Percentiles rank a stretch among this genome's conserved stretches.
Conservation (phyloP, 2,113 vertebrate species). For the Salvelinus alpinus region DNA sequence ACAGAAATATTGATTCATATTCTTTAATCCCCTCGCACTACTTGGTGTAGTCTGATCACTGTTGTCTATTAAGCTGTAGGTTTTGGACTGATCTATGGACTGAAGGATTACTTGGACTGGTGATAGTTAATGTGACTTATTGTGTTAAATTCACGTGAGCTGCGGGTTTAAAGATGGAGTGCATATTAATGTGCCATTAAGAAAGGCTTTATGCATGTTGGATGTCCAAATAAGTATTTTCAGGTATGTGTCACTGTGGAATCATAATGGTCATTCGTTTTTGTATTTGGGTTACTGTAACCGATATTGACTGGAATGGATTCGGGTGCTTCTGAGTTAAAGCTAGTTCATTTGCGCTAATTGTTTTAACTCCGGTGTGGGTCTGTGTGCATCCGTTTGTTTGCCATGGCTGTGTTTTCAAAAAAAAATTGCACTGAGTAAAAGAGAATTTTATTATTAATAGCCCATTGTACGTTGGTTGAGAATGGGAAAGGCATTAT, state of each 20-base stretch:
- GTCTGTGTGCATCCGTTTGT: conserved; percentile 32
- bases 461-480: conserved; percentile 18
- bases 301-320: conserved; percentile 21
- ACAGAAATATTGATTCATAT: conserved; percentile 45
- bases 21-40: neutral
- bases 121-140: conserved; percentile 11
- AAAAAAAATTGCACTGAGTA: conserved; percentile 28
- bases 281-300: conserved; percentile 39
- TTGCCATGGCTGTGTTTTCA: conserved; percentile 42
- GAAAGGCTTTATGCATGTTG: conserved; percentile 4
- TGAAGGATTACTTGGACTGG: neutral
- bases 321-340: conserved; percentile 33
- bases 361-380: neutral
- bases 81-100: conserved; percentile 39
- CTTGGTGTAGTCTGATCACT: conserved; percentile 60
- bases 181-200: conserved; percentile 25
- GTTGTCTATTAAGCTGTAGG: conserved; percentile 50
- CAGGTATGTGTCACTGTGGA: conserved; percentile 38
- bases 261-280: neutral
- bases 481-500: conserved; percentile 35
- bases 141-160: conserved; percentile 30
- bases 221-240: conserved; percentile 52
- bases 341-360: neutral
- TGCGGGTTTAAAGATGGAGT: conserved; percentile 17
- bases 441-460: conserved; percentile 18